phyloP scores from a whole-genome alignment of 2,797 vertebrate species.

The Anas flavirostris region DNA sequence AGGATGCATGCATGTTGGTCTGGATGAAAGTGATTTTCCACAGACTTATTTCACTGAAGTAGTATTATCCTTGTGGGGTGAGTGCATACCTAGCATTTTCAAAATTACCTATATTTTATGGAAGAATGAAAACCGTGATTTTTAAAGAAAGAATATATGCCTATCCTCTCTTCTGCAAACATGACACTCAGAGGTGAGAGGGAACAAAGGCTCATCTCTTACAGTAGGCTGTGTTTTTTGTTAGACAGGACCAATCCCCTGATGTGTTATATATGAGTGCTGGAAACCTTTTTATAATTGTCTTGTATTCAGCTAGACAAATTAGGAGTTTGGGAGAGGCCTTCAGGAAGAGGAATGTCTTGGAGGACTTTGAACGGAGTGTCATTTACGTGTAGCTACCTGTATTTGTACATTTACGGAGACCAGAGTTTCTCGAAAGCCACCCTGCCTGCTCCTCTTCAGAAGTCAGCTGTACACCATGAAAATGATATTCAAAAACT shows the following conservation, averaged over 20 bases:
- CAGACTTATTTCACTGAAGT: conserved; percentile 7
- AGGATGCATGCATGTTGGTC: conserved; percentile 19
- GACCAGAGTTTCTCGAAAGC: background rate
- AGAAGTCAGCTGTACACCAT: background rate
- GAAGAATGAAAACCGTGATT: background rate
- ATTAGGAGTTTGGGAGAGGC: background rate
- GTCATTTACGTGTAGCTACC: background rate
- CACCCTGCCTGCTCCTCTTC: background rate
- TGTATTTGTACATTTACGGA: background rate
- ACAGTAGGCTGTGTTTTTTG: background rate
- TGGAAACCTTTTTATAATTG: background rate
- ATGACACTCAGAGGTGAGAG: background rate
- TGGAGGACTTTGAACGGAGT: background rate
- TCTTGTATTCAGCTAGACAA: background rate
- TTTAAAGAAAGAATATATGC: conserved; percentile 2
- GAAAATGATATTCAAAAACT: background rate
- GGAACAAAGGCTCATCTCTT: background rate
- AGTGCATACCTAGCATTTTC: conserved; percentile 18
- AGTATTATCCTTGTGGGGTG: background rate
- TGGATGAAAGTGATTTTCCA: conserved; percentile 51
- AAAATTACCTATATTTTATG: background rate
- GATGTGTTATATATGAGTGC: background rate
- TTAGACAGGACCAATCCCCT: background rate
- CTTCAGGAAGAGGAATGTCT: background rate
- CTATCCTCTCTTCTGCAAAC: background rate